A percentile compares a stretch with the other conserved stretches of the same genome.
phyloP scores from a whole-genome alignment of 2,797 vertebrate species.

The Yasuhikotakia modesta region DNA sequence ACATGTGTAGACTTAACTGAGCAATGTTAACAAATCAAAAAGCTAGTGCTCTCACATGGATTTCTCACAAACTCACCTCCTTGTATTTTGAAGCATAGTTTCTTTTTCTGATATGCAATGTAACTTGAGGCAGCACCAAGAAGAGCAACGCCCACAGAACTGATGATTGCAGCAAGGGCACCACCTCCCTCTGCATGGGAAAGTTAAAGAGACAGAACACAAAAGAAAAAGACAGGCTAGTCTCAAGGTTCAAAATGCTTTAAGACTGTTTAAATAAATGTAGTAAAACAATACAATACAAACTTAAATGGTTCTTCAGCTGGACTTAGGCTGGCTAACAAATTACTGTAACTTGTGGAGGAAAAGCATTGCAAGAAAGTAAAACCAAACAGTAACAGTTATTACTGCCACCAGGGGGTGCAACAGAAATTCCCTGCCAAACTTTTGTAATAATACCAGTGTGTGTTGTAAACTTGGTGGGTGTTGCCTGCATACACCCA shows the following conservation, averaged over 20 bases:
- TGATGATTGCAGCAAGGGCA: constrained; percentile 82
- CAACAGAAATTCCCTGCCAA: constrained; percentile 7
- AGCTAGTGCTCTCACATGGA: background rate
- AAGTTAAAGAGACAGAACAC: constrained; percentile 16
- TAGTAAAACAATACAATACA: no score
- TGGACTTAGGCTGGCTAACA: background rate
- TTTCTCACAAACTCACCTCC: constrained; percentile 73
- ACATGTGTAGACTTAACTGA: no score
- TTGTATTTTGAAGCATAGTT: constrained; percentile 88
- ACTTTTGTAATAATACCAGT: background rate
- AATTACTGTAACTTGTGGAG: background rate
- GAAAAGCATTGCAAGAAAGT: background rate
- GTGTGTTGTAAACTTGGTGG: background rate
- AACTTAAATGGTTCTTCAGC: no score
- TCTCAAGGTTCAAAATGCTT: background rate
- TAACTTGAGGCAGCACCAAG: constrained; percentile 86
- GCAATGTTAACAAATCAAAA: background rate
- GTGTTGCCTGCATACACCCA: background rate
- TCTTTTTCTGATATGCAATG: constrained; percentile 95
- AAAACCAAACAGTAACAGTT: background rate
- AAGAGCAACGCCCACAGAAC: constrained; percentile 81
- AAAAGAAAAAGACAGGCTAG: background rate
- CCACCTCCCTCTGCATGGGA: constrained; percentile 55
- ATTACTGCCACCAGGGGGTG: constrained; percentile 28
- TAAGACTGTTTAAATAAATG: background rate